phyloP scores from a whole-genome alignment of 2,888 invertebrate species.

The Eupithecia vulgata region DNA sequence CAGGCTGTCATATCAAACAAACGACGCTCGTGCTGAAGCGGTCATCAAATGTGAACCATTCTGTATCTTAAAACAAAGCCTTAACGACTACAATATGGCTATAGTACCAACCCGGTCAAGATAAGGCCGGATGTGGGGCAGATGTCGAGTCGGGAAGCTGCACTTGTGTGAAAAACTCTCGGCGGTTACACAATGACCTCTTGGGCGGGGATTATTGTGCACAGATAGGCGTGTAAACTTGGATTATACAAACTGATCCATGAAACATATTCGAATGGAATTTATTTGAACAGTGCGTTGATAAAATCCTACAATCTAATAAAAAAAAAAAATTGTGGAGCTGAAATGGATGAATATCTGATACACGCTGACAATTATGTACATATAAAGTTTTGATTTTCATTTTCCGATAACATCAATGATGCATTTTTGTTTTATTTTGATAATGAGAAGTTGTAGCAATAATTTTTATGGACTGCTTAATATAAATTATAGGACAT shows the following conservation, averaged over 20 bases:
- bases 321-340: neutral
- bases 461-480: neutral
- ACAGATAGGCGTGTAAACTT: slow-evolving; percentile 35
- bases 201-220: slow-evolving; percentile 28
- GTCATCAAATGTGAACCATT: neutral
- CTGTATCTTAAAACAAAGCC: slow-evolving; percentile 11
- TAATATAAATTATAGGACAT: neutral
- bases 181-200: slow-evolving; percentile 33
- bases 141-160: slow-evolving; percentile 40
- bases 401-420: too few species aligned
- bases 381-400: too few species aligned
- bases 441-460: neutral
- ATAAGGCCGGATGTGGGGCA: slow-evolving; percentile 58
- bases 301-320: too few species aligned
- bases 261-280: neutral
- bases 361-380: too few species aligned
- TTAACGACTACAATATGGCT: slow-evolving; percentile 5
- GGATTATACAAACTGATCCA: neutral
- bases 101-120: slow-evolving; percentile 39
- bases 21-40: neutral
- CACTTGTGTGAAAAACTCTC: slow-evolving; percentile 47
- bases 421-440: neutral
- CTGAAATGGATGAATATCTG: neutral
- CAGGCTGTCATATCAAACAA: neutral
- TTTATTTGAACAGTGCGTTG: neutral